These are phyloP conservation scores for Oophaga sylvatica DNA, from an alignment of 2,797 vertebrate species.

Conservation along the genomic window DNA sequence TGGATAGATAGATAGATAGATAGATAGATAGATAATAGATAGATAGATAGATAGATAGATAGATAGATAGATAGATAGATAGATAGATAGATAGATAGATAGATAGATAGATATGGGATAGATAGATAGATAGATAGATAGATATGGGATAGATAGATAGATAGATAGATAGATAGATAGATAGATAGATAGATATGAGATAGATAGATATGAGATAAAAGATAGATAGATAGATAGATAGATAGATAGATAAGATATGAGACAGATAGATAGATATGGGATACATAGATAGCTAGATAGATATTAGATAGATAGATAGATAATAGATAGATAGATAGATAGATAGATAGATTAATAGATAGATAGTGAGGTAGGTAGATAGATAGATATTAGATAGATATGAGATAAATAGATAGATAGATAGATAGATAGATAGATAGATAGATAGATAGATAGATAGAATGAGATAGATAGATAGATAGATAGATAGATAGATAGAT, in stretches of 20 bases:
- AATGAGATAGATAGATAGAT: neutral
- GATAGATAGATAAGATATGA: neutral
- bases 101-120: conserved; percentile 2
- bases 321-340: neutral
- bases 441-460: conserved; percentile 1
- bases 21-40: neutral
- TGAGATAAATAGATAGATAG: neutral
- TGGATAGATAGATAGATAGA: neutral
- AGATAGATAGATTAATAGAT: neutral
- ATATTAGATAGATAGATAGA: neutral
- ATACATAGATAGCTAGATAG: neutral
- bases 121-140: neutral
- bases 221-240: neutral
- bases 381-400: neutral
- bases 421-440: neutral
- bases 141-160: neutral
- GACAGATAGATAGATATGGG: neutral
- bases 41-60: neutral
- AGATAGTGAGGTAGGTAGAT: neutral
- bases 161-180: neutral
- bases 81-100: neutral
- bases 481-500: neutral
- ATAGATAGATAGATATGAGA: neutral
- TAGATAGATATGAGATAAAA: conserved; percentile 5
- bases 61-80: neutral